A percentile compares a stretch with the other conserved stretches of the same genome.
Conservation (phyloP, 2,888 invertebrate species). For the Xanthia icteritia region DNA sequence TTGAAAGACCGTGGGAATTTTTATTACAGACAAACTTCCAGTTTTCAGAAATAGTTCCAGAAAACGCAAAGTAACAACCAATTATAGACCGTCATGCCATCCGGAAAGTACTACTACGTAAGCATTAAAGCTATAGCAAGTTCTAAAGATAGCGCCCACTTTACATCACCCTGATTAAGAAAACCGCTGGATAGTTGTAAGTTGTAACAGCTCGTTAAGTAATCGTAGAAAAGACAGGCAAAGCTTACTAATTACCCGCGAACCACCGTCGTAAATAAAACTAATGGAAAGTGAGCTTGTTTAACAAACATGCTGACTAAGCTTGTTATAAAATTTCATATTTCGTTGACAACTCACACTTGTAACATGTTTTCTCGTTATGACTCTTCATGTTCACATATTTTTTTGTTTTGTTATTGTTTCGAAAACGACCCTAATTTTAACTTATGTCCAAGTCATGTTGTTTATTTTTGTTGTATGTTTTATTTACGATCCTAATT, state of each 20-base stretch:
- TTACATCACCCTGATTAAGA: conserved; percentile 18
- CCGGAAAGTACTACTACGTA: not conserved
- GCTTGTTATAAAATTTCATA: conserved; percentile 39
- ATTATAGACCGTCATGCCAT: not conserved
- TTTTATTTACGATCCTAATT: not conserved
- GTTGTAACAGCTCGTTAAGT: conserved; percentile 55
- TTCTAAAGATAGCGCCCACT: conserved; percentile 23
- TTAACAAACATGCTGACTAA: conserved; percentile 26
- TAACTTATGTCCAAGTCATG: not conserved
- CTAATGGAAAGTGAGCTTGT: conserved; percentile 55
- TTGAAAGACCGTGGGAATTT: not conserved
- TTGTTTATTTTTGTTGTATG: not conserved
- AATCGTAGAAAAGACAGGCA: conserved; percentile 42
- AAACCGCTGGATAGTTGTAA: conserved; percentile 15
- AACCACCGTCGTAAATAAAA: conserved; percentile 50
- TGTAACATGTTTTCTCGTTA: conserved; percentile 33
- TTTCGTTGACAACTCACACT: conserved; percentile 22
- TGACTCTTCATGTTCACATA: not conserved
- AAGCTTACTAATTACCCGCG: conserved; percentile 40
- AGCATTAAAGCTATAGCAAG: conserved; percentile 8
- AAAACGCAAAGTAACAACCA: not conserved
- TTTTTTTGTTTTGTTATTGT: conserved; percentile 38
- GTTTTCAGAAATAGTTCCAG: not conserved
- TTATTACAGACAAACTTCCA: not conserved
- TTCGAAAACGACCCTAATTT: conserved; percentile 31